These are phyloP conservation scores for Drosophila recens DNA, from an alignment of 2,888 invertebrate genomes.

Conservation along the genomic window DNA sequence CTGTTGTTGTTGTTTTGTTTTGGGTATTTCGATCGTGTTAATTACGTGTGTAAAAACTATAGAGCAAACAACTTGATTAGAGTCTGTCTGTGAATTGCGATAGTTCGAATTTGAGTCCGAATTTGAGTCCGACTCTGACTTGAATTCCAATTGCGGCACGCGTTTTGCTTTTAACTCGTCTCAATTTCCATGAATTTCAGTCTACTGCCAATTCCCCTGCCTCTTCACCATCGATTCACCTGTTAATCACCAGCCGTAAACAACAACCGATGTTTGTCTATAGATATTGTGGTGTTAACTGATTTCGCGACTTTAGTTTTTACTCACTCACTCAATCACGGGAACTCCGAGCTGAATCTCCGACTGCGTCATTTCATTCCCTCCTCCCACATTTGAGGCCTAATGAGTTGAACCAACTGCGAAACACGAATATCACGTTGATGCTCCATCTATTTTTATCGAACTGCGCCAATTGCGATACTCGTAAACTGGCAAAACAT, in stretches of 20 bases:
- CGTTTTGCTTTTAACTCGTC: constrained; percentile 51
- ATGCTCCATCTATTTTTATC: constrained; percentile 48
- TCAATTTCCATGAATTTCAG: constrained; percentile 53
- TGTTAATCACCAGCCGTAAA: constrained; percentile 61
- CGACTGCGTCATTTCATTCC: constrained; percentile 4
- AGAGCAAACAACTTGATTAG: constrained; percentile 77
- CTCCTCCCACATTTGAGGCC: background rate
- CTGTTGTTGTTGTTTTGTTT: constrained; percentile 26
- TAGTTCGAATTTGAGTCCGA: constrained; percentile 25
- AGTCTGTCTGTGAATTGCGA: constrained; percentile 62
- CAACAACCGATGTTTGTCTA: constrained; percentile 63
- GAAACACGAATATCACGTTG: constrained; percentile 1
- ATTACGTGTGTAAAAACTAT: constrained; percentile 72
- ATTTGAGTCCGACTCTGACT: constrained; percentile 16
- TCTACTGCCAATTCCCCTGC: constrained; percentile 5
- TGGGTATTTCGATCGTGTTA: constrained; percentile 50
- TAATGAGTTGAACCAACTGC: constrained; percentile 23
- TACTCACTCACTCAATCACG: constrained; percentile 12
- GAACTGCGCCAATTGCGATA: constrained; percentile 14
- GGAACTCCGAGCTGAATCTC: constrained; percentile 24
- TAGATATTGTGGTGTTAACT: constrained; percentile 27
- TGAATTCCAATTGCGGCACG: constrained; percentile 59
- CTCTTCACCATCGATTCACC: constrained; percentile 18
- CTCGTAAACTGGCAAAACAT: constrained; percentile 17
- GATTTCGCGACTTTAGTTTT: constrained; percentile 32